Evolutionary conservation across 2,797 vertebrate genomes (phyloP), one percentile per base, ranked within the genome.

Genomic region (Squalus acanthias): DNA sequence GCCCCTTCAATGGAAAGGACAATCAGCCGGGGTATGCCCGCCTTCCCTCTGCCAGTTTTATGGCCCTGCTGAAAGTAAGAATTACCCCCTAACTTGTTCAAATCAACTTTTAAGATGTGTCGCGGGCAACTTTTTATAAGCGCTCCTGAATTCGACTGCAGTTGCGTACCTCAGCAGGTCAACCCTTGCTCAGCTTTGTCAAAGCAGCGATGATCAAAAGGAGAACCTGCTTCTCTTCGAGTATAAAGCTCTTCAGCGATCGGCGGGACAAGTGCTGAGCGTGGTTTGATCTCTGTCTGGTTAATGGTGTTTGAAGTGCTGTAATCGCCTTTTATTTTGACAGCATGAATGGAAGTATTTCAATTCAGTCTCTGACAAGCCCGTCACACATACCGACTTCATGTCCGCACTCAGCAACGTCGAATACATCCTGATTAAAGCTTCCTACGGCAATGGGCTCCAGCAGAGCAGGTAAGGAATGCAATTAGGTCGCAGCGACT

Each of bases 331-430:
- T 96, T 53, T 96, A 79, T 85, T 97, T 96, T 29, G 82, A 26
- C 97, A 99, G 99, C 98, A 98, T 97, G 97, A 97, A 87, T 99
- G 99, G 99, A 99, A 98, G 96, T 99, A 99, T 96, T 99, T 99
- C 96, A 99, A 99, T 97, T 99, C 99, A 0, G 98, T 99, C 65
- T 99, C 98, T 50, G 98, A 99, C 10, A 96, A 97, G 93, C 96
- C 98, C 0, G 99, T 99, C 92, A 98, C 98, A 67, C 99, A 97
- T 46, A 97, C 97, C 0, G 99, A 99, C 97, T 99, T 99, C 97
- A 98, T 99, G 98, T 98, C 98, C 0, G 97, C 99, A 50, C 98
- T 99, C 96, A 98, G 98, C 97, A 98, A 98, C 0, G 95, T 99
- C 82, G 98, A 99, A 57, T 99, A 99, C 95, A 96, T 99, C 96